Evolutionary conservation across 1,140 invertebrate genomes (phyloP).

Genomic region (Saccostrea echinata): DNA sequence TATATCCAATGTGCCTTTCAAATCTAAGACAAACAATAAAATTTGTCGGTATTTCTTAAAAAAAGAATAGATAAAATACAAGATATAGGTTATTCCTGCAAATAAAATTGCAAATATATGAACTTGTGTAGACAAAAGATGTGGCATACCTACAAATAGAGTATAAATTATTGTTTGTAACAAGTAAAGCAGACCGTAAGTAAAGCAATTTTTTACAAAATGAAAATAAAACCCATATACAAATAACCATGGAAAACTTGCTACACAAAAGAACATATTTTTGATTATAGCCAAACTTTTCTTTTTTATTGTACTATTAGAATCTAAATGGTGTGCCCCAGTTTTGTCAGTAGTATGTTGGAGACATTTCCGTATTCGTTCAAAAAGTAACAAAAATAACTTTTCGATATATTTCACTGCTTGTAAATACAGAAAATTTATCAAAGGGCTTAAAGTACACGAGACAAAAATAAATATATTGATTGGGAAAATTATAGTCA

Average conservation of each 20-base stretch:
- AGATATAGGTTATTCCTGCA: neutral
- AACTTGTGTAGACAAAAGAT: neutral
- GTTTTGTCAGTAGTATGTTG: neutral
- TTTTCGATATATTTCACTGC: neutral
- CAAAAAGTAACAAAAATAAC: neutral
- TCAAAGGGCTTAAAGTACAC: neutral
- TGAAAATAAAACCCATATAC: neutral
- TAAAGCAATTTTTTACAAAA: neutral
- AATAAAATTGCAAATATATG: neutral
- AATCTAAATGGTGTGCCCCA: neutral
- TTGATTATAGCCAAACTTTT: too few species aligned
- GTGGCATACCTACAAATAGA: neutral
- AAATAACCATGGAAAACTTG: too few species aligned
- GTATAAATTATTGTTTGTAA: neutral
- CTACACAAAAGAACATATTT: too few species aligned
- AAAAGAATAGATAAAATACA: neutral
- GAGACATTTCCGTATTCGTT: neutral
- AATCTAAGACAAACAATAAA: neutral
- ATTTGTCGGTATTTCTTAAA: neutral
- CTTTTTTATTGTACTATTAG: too few species aligned
- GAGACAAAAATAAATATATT: neutral
- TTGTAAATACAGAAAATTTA: neutral
- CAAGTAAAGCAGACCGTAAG: neutral
- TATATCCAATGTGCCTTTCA: neutral
- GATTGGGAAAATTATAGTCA: neutral